A percentile compares a stretch with the other conserved stretches of the same genome.
phyloP scores from a whole-genome alignment of 1,140 invertebrate genomes.

The Cotesia vestalis region DNA sequence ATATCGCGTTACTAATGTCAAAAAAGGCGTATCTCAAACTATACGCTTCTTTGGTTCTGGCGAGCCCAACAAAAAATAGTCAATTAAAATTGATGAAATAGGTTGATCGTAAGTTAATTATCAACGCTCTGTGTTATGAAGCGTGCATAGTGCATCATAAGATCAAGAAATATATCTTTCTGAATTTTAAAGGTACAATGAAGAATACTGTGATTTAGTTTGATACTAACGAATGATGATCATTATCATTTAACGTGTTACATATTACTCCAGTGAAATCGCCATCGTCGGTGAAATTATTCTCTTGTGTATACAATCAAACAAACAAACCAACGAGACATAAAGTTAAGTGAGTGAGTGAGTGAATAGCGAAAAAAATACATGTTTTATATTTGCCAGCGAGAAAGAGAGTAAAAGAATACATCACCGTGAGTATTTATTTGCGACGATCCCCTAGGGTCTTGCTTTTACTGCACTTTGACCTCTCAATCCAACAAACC shows the following conservation, averaged over 20 bases:
- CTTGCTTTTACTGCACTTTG: background rate
- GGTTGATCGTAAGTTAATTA: no score
- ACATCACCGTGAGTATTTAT: constrained; percentile 22
- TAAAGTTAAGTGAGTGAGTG: no score
- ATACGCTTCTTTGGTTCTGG: no score
- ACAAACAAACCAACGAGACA: no score
- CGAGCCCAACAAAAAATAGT: no score
- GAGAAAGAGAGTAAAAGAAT: background rate
- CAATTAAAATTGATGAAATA: no score
- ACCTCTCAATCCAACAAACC: constrained; percentile 12
- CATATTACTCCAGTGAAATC: background rate
- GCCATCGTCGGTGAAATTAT: background rate
- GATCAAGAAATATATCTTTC: background rate
- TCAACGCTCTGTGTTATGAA: no score
- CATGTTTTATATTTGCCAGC: background rate
- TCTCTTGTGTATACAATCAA: no score
- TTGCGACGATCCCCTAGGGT: constrained; percentile 12
- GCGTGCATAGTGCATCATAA: background rate
- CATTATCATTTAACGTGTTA: background rate
- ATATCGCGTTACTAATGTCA: no score
- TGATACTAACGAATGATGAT: constrained; percentile 7
- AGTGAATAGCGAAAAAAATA: background rate
- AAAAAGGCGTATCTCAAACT: no score
- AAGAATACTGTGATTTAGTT: constrained; percentile 5
- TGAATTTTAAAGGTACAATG: constrained; percentile 5